Conservation (phyloP, 2,797 vertebrate genomes). For the Clangula hyemalis region DNA sequence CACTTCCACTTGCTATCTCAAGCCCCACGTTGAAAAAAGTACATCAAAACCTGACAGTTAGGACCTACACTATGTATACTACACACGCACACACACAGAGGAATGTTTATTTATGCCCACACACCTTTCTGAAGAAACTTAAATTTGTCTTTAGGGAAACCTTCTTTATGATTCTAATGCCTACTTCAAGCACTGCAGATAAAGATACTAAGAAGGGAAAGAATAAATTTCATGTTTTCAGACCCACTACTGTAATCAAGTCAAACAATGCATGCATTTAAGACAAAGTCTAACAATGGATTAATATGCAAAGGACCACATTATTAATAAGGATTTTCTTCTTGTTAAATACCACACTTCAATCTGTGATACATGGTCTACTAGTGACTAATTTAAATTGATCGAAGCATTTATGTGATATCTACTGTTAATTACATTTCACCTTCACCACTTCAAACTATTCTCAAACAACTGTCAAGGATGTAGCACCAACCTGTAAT, state of each 20-base stretch:
- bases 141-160: neutral
- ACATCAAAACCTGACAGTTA: neutral
- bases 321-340: constrained; percentile 48
- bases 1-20: neutral
- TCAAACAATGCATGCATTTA: neutral
- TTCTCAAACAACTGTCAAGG: constrained; percentile 18
- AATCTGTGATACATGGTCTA: constrained; percentile 47
- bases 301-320: constrained; percentile 33
- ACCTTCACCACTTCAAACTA: constrained; percentile 35
- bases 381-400: constrained; percentile 65
- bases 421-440: constrained; percentile 53
- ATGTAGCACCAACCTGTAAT: neutral
- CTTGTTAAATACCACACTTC: constrained; percentile 46
- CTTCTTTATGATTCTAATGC: neutral
- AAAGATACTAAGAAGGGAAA: neutral
- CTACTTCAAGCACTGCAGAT: neutral
- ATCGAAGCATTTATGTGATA: constrained; percentile 44
- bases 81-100: neutral
- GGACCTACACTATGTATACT: neutral
- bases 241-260: neutral
- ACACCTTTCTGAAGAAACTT: neutral
- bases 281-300: constrained; percentile 26
- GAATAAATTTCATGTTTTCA: neutral
- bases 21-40: neutral
- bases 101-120: rapidly evolving